Evolutionary conservation across 2,888 invertebrate species (phyloP).

Genomic region (Phaonia tiefii): DNA sequence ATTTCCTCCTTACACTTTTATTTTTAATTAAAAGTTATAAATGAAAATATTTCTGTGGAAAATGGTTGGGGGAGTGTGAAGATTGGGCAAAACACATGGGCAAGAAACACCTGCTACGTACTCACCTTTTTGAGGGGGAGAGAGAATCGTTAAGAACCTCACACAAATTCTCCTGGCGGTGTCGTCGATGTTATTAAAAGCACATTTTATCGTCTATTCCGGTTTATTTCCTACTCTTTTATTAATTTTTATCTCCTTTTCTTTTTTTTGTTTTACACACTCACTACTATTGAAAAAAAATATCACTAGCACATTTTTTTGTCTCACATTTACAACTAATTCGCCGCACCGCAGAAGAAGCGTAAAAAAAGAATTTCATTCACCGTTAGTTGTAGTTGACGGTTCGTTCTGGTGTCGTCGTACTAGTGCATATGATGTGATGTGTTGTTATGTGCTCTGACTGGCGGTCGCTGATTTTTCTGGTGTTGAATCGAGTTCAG

Average conservation of each 20-base stretch:
- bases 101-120: background rate
- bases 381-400: slow-evolving; percentile 55
- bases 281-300: slow-evolving; percentile 8
- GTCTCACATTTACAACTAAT: slow-evolving; percentile 37
- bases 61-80: too few species aligned
- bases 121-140: background rate
- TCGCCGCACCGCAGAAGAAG: slow-evolving; percentile 60
- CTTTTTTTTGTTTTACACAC: slow-evolving; percentile 8
- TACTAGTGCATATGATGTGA: too few species aligned
- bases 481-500: slow-evolving; percentile 26
- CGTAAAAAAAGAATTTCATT: slow-evolving; percentile 64
- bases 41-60: slow-evolving; percentile 18
- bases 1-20: slow-evolving; percentile 1
- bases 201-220: slow-evolving; percentile 14
- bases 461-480: background rate
- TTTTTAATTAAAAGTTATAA: slow-evolving; percentile 41
- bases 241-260: slow-evolving; percentile 38
- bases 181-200: background rate
- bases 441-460: background rate
- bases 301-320: slow-evolving; percentile 75
- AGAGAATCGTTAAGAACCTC: too few species aligned
- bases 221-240: slow-evolving; percentile 1
- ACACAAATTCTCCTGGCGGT: too few species aligned
- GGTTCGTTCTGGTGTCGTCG: background rate
- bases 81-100: background rate